Conservation (phyloP, 2,797 vertebrate genomes). For the Hoplostethus mediterraneus region DNA sequence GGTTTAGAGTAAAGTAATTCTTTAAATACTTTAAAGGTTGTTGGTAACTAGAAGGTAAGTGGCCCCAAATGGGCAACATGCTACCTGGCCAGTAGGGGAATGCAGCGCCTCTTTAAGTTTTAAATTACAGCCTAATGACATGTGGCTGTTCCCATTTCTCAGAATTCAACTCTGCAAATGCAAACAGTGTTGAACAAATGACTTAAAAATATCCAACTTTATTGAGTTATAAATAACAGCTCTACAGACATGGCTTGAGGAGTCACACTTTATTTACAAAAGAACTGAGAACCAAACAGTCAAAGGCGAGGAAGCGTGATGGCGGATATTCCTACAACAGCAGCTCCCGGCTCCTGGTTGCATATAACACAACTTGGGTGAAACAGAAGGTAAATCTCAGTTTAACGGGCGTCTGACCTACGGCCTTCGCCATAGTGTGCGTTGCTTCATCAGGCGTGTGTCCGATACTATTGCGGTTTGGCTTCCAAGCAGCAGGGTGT, state of each 20-base stretch:
- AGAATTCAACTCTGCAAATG: not conserved
- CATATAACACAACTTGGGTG: conserved; percentile 43
- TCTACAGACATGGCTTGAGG: conserved; percentile 77
- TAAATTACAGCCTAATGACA: too few relatives aligned
- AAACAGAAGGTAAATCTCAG: conserved; percentile 56
- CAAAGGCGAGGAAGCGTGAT: conserved; percentile 66
- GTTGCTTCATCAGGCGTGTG: conserved; percentile 66
- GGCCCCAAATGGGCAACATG: too few relatives aligned
- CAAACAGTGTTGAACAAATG: conserved; percentile 61
- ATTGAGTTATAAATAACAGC: conserved; percentile 77
- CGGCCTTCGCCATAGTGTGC: conserved; percentile 51
- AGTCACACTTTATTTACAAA: conserved; percentile 95
- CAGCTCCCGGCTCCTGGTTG: conserved; percentile 70
- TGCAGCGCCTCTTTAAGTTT: too few relatives aligned
- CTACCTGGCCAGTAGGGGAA: too few relatives aligned
- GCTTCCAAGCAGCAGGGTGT: conserved; percentile 52
- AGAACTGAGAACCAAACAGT: conserved; percentile 84
- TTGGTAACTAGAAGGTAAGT: too few relatives aligned
- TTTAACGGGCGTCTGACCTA: conserved; percentile 55
- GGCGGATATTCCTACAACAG: conserved; percentile 58
- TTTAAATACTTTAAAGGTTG: too few relatives aligned
- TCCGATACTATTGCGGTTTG: conserved; percentile 57
- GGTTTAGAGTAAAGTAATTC: too few relatives aligned
- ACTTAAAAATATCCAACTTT: conserved; percentile 76
- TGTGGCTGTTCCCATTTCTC: too few relatives aligned